These are phyloP conservation scores for Drosophila gaucha DNA, from an alignment of 2,888 invertebrate genomes.

Conservation along the genomic window DNA sequence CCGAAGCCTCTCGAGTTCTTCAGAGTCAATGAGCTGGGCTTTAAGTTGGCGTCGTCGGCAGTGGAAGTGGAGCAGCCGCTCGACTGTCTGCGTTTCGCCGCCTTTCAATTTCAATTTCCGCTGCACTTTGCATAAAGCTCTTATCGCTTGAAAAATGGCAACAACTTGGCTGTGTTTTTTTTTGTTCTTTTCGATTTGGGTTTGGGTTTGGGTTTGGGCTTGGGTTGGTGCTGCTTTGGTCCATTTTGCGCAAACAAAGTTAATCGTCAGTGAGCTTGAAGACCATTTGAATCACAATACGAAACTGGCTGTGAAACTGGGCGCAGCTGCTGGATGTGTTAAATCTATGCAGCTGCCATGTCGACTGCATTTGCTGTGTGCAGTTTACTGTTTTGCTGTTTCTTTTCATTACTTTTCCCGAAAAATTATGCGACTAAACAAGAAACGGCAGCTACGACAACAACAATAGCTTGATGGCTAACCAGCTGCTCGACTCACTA, in stretches of 20 bases:
- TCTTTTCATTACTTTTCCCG: conserved; percentile 39
- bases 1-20: background rate
- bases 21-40: conserved; percentile 54
- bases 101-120: conserved; percentile 70
- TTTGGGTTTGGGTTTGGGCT: too few species aligned
- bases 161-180: conserved; percentile 25
- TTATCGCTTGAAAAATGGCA: conserved; percentile 53
- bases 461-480: conserved; percentile 32
- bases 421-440: conserved; percentile 33
- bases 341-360: conserved; percentile 23
- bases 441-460: conserved; percentile 10
- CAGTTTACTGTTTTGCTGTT: conserved; percentile 29
- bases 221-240: conserved; percentile 5
- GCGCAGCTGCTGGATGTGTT: conserved; percentile 32
- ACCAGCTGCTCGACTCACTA: conserved; percentile 25
- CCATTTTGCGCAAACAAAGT: conserved; percentile 43
- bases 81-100: conserved; percentile 33
- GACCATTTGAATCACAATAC: conserved; percentile 51
- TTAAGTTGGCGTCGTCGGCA: conserved; percentile 18
- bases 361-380: conserved; percentile 22
- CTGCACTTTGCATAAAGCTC: conserved; percentile 73
- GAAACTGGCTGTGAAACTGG: conserved; percentile 12
- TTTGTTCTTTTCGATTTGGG: conserved; percentile 1
- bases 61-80: conserved; percentile 1
- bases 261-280: conserved; percentile 65